phyloP scores from a whole-genome alignment of 1,140 invertebrate species.

The Cyclina sinensis region DNA sequence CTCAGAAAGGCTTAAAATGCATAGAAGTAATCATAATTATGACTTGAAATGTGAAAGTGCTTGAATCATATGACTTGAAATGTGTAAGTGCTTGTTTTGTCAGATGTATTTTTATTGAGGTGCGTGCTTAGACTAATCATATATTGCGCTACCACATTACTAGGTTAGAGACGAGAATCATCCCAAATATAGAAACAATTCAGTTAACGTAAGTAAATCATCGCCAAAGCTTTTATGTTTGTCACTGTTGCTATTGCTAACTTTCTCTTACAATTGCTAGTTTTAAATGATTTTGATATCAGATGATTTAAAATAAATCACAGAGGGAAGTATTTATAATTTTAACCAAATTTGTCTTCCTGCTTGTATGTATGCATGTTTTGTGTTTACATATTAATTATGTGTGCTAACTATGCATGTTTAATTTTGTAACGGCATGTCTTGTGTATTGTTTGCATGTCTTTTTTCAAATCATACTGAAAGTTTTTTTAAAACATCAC shows the following conservation, averaged over 20 bases:
- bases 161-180: slow-evolving; percentile 61
- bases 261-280: not conserved
- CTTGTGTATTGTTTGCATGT: slow-evolving; percentile 69
- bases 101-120: not conserved
- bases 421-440: slow-evolving; percentile 61
- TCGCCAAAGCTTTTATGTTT: not conserved
- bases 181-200: slow-evolving; percentile 64
- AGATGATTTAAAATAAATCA: not conserved
- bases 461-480: not conserved
- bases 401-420: slow-evolving; percentile 50
- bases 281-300: not conserved
- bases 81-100: no score
- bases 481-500: no score
- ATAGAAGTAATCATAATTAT: no score
- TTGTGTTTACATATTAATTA: not conserved
- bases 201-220: slow-evolving; percentile 63
- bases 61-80: no score
- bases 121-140: slow-evolving; percentile 16
- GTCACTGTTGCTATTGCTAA: slow-evolving; percentile 32
- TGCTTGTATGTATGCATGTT: not conserved
- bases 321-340: not conserved
- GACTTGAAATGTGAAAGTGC: no score
- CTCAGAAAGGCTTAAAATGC: no score
- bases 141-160: slow-evolving; percentile 25
- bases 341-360: not conserved